Base-by-base conservation (phyloP, 2,113 vertebrate genomes). In the Sinocyclocheilus anophthalmus region DNA sequence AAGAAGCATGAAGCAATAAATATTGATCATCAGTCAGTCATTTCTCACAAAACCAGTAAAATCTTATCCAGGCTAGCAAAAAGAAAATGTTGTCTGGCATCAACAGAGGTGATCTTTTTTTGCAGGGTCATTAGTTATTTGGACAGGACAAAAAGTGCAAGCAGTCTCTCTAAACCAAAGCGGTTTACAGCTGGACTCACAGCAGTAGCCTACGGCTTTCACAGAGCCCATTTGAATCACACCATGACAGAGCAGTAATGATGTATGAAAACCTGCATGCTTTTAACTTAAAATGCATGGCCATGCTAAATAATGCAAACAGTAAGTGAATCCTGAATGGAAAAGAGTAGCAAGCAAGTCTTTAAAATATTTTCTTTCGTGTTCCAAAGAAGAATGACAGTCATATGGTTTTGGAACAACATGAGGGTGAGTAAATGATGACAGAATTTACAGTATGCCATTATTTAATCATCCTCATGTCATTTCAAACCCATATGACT, bases 21-120 rank as follows among this genome's bases (percentile, higher is more conserved):
- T 86, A 93, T 88, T 87, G 87, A 92, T 88, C 75, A 24, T 65
- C 85, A 80, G 82, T 83, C 87, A 88, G 73, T 76, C 87, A 86
- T 84, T 81, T 88, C 83, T 83, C 81, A 65, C 76, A 79, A 88
- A 87, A 84, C 70, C 73, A 87, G 83, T 85, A 87, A 80, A 76
- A 88, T 81, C 88, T 63, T 73, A 88, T 79, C 83, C 13, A 73
- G 61, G 30, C 12, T 5, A 24, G 33, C 42, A 78, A 84, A 89
- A 84, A 78, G 78, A 70, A 86, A 84, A 83, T 61, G 24, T 16
- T 48, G 48, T 24, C 69, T 18, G 79, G 87, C 85, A 86, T 70
- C 69, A 78, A 83, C 83, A 48, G 75, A 81, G 79, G 81, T 76
- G 84, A 81, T 88, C 55, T 89, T 90, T 89, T 79, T 84, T 61